Percentiles rank a stretch among this genome's conserved stretches.
phyloP scores from a whole-genome alignment of 2,888 invertebrate species.

The Thera britannica region DNA sequence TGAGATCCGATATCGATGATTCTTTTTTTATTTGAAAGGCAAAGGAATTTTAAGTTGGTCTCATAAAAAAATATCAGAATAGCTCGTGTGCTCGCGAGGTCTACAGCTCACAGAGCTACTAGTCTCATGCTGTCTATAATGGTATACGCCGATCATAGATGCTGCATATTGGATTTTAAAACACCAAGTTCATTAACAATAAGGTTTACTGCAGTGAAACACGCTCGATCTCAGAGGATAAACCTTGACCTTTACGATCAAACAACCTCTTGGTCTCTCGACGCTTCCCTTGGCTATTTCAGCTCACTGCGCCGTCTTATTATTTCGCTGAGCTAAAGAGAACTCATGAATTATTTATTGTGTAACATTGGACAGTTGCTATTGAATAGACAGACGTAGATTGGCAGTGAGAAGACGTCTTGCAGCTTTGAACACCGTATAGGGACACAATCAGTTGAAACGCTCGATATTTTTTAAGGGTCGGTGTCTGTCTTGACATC shows the following conservation, averaged over 20 bases:
- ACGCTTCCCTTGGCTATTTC: constrained; percentile 10
- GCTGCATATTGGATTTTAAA: neutral
- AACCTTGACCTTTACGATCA: constrained; percentile 30
- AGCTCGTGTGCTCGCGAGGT: too few species aligned
- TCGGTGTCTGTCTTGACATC: constrained; percentile 16
- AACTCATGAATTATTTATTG: constrained; percentile 33
- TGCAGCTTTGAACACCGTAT: constrained; percentile 19
- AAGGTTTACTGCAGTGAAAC: constrained; percentile 1
- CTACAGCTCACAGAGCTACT: too few species aligned
- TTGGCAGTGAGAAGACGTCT: constrained; percentile 32
- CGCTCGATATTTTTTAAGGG: constrained; percentile 16
- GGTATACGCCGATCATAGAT: too few species aligned
- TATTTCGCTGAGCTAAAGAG: constrained; percentile 26
- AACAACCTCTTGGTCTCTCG: constrained; percentile 19
- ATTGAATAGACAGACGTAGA: constrained; percentile 29
- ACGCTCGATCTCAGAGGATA: constrained; percentile 5
- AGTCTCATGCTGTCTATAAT: too few species aligned
- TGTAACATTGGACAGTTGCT: constrained; percentile 24
- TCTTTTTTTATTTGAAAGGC: too few species aligned
- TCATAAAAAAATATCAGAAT: too few species aligned
- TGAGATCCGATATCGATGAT: too few species aligned
- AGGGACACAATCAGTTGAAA: constrained; percentile 29
- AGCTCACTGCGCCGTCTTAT: neutral
- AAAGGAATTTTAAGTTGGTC: too few species aligned
- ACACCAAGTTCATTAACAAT: neutral